Base-by-base conservation (phyloP, 2,888 invertebrate genomes). In the Brenthis hecate region DNA sequence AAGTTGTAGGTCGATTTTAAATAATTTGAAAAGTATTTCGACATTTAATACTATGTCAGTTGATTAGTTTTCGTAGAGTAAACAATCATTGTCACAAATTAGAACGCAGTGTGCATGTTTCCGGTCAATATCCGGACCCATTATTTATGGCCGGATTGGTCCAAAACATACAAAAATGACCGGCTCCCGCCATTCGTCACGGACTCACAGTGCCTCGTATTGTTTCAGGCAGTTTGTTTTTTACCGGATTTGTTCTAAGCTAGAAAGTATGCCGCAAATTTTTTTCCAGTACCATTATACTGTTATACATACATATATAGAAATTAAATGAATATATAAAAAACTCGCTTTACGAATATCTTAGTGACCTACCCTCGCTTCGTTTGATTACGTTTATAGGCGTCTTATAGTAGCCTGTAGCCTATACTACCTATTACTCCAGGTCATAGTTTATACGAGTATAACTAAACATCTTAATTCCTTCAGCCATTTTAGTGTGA, bases 121-220 rank as follows among this genome's bases (percentile, higher is more conserved):
- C 91, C 91, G 87, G 78, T 78, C 85, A 85, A 88, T 89, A 87
- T 89, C 88, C 86, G 86, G 76, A 75, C 79, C 85, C 84, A 89
- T 90, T 90, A 89, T 90, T 88, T 85, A 86, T 82, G 84, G 83
- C 80, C 73, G 79, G 80, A 85, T 86, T 84, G 84, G 86, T 86
- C 89, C 79, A 87, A 91, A 89, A 89, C 85, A 84, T 80, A 90
- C 89, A 90, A 89, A 90, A 89, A 88, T 87, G 82, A 85, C 81
- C 85, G 84, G 77, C 80, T 82, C 76, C 77, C 76, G 76, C 84
- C 86, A 89, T 91, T 89, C 88, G 91, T 90, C 88, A 90, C 82
- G 86, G 81, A 76, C 76, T 80, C 81, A 88, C 89, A 91, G 87
- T 88, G 79, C 81, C 76, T 69, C 76, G 84, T 81, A 90, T 91